Conservation (phyloP, 2,888 invertebrate genomes). For the Hypomecis punctinalis region DNA sequence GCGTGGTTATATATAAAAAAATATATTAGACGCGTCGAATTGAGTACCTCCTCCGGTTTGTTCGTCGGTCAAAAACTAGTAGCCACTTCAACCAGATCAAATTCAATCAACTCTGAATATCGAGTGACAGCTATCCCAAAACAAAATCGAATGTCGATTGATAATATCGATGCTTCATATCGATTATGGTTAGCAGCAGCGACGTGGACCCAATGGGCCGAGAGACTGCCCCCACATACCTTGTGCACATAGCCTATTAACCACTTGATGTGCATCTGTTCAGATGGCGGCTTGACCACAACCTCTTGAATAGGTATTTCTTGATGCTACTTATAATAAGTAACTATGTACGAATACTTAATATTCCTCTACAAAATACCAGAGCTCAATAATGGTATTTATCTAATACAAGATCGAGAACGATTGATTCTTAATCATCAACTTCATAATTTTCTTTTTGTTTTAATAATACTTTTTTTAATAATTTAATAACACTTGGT, state of each 20-base stretch:
- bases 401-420: too few species aligned
- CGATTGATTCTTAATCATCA: too few species aligned
- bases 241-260: constrained; percentile 49
- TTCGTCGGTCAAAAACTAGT: too few species aligned
- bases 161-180: constrained; percentile 33
- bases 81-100: constrained; percentile 19
- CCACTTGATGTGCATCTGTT: constrained; percentile 54
- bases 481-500: too few species aligned
- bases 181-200: constrained; percentile 46
- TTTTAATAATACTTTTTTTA: too few species aligned
- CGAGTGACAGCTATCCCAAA: constrained; percentile 27
- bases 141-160: constrained; percentile 27
- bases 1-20: too few species aligned
- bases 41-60: too few species aligned
- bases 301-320: constrained; percentile 2
- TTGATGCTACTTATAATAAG: not conserved
- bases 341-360: not conserved
- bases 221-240: constrained; percentile 56
- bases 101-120: constrained; percentile 25
- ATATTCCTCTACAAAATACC: too few species aligned
- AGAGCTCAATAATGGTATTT: too few species aligned
- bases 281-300: constrained; percentile 62
- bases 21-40: too few species aligned
- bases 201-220: constrained; percentile 62
- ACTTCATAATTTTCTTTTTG: too few species aligned